A percentile compares a stretch with the other conserved stretches of the same genome.
These are phyloP conservation scores for Tribolium freemani DNA, from an alignment of 2,888 invertebrate species.

Conservation along the genomic window DNA sequence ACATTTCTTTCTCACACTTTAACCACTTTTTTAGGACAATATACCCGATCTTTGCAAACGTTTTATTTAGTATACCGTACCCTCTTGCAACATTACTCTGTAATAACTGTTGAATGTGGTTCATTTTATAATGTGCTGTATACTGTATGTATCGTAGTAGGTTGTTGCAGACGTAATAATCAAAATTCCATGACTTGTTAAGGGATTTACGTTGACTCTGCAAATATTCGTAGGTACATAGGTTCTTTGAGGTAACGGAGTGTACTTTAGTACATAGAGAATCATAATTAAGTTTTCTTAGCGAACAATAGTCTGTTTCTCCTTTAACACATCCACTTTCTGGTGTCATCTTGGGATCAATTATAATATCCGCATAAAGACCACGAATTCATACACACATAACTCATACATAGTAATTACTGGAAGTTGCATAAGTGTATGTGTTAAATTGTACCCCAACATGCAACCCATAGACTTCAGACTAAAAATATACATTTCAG, in stretches of 20 bases:
- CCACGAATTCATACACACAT: slow-evolving; percentile 19
- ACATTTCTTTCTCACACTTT: slow-evolving; percentile 5
- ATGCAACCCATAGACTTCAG: slow-evolving; percentile 15
- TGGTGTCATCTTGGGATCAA: slow-evolving; percentile 38
- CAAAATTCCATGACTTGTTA: slow-evolving; percentile 50
- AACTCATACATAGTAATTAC: slow-evolving; percentile 15
- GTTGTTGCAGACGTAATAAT: slow-evolving; percentile 55
- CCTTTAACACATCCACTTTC: slow-evolving; percentile 45
- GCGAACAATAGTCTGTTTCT: slow-evolving; percentile 47
- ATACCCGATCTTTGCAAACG: slow-evolving; percentile 28
- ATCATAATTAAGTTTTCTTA: slow-evolving; percentile 39
- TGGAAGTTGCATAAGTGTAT: slow-evolving; percentile 42
- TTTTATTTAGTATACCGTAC: slow-evolving; percentile 51
- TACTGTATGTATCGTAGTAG: slow-evolving; percentile 64
- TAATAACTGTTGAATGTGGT: slow-evolving; percentile 65
- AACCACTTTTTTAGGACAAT: neutral
- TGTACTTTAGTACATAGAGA: slow-evolving; percentile 36
- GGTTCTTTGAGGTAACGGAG: slow-evolving; percentile 39
- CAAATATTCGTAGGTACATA: slow-evolving; percentile 48
- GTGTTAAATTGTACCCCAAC: slow-evolving; percentile 41
- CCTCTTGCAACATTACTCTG: slow-evolving; percentile 59
- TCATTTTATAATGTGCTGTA: slow-evolving; percentile 66
- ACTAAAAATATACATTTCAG: slow-evolving; percentile 31
- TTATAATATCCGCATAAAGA: slow-evolving; percentile 7
- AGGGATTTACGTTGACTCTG: slow-evolving; percentile 54